Evolutionary conservation across 2,113 vertebrate genomes (phyloP), one percentile per base, ranked within the genome.

Genomic region (Carettochelys insculpta): DNA sequence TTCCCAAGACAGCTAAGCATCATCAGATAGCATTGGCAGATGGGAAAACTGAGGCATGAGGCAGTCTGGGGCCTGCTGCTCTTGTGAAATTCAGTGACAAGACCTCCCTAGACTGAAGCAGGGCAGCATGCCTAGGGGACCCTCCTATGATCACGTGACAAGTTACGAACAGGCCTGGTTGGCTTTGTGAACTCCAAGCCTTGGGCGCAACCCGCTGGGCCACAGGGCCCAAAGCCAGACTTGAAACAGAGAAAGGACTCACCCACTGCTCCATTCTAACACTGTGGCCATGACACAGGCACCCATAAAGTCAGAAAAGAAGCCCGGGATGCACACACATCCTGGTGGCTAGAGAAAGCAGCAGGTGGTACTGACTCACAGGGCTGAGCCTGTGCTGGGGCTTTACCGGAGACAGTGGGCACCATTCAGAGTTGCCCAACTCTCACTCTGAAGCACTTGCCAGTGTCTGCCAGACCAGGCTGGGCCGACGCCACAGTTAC

Each of bases 311-410:
- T 22, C 43, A 5, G 12, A 16, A 25, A 31, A 31, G 31, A 29
- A 61, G 29, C 43, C 45, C 45, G 7, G 43, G 73, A 29, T 8
- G 9, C 17, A 3, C 22, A 27, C 17, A 14, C 29, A 47, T 48
- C 45, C 47, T 45, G 31, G 16, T 27, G 45, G 31, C 5, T 45
- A 29, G 25, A 29, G 29, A 19, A 48, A 77, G 76, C 38, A 84
- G 34, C 0, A 10, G 58, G 0, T 0, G 9, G 53, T n/a, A 11
- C 78, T 53, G 61, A 22, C n/a, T 1, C 1, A 54, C 52, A 2
- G 41, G 14, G 31, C 29, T 27, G 54, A 56, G 10, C 22, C 54
- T 61, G 14, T 38, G 11, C 17, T 68, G 61, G 16, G n/a, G 61
- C 17, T 34, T 87, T 11, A 34, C 29, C 0, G 79, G 0, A 50